Evolutionary conservation across 1,140 invertebrate species (phyloP), one percentile per base, ranked within the genome.

Genomic region (Drosophila ambigua): DNA sequence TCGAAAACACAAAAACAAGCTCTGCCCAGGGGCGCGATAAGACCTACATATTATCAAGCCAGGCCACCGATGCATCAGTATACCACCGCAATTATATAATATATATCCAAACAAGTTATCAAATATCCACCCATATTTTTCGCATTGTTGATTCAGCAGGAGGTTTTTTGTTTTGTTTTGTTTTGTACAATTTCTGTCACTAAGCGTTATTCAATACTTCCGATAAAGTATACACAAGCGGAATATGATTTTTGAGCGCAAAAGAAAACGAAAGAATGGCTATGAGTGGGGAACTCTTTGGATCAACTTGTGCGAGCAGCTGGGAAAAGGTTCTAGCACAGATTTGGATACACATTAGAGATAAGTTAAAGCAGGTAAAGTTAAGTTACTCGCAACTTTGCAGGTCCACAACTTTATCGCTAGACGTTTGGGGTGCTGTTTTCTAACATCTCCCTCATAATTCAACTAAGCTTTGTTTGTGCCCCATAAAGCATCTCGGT

Each of bases 1-100:
- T 41, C 66, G 64, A 49, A 69, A 49, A 69, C 66, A 55, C 60
- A 45, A 81, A 82, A 81, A 82, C 74, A 82, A 78, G 58, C 46
- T 49, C 35, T 49, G 63, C 57, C 7, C 2, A 35, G 24, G 31
- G 11, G 3, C 35, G 60, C 35, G 79, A 82, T 83, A 83, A 82
- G 74, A 65, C 61, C 49, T 35, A 50, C 54, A 68, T 24, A 57
- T 58, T n/a, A 45, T 52, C 51, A 24, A 39, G 65, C 26, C 16
- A 39, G 35, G 16, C 51, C 66, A 41, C 43, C 24, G 31, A 31
- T 39, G 11, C 35, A 39, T 39, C 35, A 39, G 11, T 13, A 39
- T 39, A 58, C 50, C 52, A 58, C 20, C 20, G 20, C 28, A 41
- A 58, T 69, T 69, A 69, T 69, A 55, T 73, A 73, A 63, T 72